A percentile compares a stretch with the other conserved stretches of the same genome.
Conservation (phyloP, 2,888 invertebrate species). For the Drosophila pegasa region DNA sequence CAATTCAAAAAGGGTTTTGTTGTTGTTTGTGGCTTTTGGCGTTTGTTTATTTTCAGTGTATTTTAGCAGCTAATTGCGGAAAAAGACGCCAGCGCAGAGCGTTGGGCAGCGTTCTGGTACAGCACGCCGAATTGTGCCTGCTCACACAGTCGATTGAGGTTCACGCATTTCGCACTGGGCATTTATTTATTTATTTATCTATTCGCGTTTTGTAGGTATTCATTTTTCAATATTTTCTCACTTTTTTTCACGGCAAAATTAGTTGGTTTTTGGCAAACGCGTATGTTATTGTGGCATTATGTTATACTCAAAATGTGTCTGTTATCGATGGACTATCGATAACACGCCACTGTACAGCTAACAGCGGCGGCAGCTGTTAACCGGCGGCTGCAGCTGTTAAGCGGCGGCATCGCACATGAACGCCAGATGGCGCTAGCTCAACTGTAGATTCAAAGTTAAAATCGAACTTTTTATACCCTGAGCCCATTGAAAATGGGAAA, state of each 20-base stretch:
- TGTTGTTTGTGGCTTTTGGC: slow-evolving; percentile 30
- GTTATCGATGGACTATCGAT: slow-evolving; percentile 29
- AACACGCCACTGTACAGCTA: neutral
- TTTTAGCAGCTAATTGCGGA: slow-evolving; percentile 24
- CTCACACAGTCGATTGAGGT: slow-evolving; percentile 7
- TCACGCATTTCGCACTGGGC: slow-evolving; percentile 25
- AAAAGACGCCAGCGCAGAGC: slow-evolving; percentile 11
- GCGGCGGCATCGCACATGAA: too few relatives aligned
- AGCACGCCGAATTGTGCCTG: slow-evolving; percentile 11
- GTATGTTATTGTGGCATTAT: slow-evolving; percentile 41
- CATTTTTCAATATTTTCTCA: slow-evolving; percentile 41
- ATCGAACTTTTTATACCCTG: too few relatives aligned
- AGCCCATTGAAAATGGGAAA: too few relatives aligned
- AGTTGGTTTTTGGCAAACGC: slow-evolving; percentile 33
- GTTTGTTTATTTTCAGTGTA: slow-evolving; percentile 50
- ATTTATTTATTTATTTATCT: slow-evolving; percentile 47
- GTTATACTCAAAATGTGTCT: slow-evolving; percentile 48
- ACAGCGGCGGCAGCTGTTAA: slow-evolving; percentile 11
- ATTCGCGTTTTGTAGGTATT: slow-evolving; percentile 43
- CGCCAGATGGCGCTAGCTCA: slow-evolving; percentile 23
- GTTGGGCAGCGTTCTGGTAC: neutral
- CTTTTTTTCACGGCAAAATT: slow-evolving; percentile 52
- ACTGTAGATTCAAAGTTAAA: neutral
- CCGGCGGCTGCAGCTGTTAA: slow-evolving; percentile 1
- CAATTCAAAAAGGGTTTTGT: slow-evolving; percentile 7